Evolutionary conservation across 1,140 invertebrate species (phyloP).

Genomic region (Aphaenogaster floridana): DNA sequence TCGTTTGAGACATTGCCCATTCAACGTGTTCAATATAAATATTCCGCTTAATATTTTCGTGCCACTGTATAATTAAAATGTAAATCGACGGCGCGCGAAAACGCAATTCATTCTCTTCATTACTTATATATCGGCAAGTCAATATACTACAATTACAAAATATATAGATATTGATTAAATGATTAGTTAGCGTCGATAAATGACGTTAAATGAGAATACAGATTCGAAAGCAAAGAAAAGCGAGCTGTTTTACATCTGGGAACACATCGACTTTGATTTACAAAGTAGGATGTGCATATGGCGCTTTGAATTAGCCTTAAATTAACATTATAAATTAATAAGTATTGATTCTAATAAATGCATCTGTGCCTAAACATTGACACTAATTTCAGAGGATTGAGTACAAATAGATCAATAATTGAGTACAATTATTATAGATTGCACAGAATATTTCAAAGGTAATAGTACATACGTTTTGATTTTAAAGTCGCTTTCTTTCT

Average conservation of each 20-base stretch:
- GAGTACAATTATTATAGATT: not conserved
- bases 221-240: slow-evolving; percentile 1
- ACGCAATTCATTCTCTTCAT: slow-evolving; percentile 38
- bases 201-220: not conserved
- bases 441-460: not conserved
- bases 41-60: slow-evolving; percentile 36
- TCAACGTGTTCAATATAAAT: slow-evolving; percentile 34
- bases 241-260: slow-evolving; percentile 1
- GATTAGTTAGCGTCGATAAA: slow-evolving; percentile 32
- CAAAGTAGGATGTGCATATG: not conserved
- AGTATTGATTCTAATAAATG: slow-evolving; percentile 2
- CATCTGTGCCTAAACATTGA: not conserved
- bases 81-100: slow-evolving; percentile 22
- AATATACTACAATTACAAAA: slow-evolving; percentile 11
- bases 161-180: slow-evolving; percentile 16
- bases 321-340: slow-evolving; percentile 7
- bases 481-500: not conserved
- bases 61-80: slow-evolving; percentile 46
- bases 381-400: not conserved
- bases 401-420: not conserved
- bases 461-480: not conserved
- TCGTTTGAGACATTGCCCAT: slow-evolving; percentile 34
- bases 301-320: not conserved
- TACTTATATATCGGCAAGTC: not conserved
- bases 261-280: not conserved